Evolutionary conservation across 2,888 invertebrate genomes (phyloP).

Genomic region (Blera fallax): DNA sequence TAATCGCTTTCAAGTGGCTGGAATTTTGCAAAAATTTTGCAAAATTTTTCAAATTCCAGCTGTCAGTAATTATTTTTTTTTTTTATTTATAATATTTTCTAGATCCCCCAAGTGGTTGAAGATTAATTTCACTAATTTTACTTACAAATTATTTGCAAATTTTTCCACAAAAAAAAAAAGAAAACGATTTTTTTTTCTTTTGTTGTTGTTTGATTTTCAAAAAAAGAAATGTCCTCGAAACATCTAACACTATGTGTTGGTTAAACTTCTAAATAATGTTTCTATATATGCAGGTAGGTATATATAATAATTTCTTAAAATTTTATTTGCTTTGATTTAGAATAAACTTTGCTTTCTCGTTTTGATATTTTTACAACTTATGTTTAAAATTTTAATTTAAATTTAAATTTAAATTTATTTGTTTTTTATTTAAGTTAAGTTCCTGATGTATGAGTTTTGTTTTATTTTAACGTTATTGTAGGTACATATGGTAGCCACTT

Average conservation of each 20-base stretch:
- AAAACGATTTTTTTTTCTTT: conserved; percentile 5
- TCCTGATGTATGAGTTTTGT: conserved; percentile 13
- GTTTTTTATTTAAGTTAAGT: conserved; percentile 2
- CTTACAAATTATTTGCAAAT: conserved; percentile 43
- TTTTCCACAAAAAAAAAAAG: conserved; percentile 2
- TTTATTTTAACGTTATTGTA: conserved; percentile 2
- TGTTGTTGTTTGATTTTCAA: not conserved
- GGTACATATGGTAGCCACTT: conserved; percentile 65
- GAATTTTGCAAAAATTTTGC: not conserved
- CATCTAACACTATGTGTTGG: conserved; percentile 26
- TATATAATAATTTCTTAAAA: conserved; percentile 1
- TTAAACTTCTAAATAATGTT: not conserved
- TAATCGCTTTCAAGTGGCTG: not conserved
- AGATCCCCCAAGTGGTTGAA: conserved; percentile 46
- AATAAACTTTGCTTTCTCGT: conserved; percentile 61
- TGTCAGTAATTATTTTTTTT: not conserved
- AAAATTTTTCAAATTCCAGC: not conserved
- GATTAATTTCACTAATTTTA: conserved; percentile 17
- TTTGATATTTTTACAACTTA: conserved; percentile 64
- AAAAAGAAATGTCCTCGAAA: conserved; percentile 10
- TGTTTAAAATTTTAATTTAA: conserved; percentile 10
- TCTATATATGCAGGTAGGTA: not conserved
- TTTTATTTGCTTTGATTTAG: conserved; percentile 56
- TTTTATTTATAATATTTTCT: not conserved
- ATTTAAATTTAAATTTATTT: no score